A percentile compares a stretch with the other conserved stretches of the same genome.
These are phyloP conservation scores for Glaucidium brasilianum DNA, from an alignment of 2,113 vertebrate genomes.

Conservation along the genomic window DNA sequence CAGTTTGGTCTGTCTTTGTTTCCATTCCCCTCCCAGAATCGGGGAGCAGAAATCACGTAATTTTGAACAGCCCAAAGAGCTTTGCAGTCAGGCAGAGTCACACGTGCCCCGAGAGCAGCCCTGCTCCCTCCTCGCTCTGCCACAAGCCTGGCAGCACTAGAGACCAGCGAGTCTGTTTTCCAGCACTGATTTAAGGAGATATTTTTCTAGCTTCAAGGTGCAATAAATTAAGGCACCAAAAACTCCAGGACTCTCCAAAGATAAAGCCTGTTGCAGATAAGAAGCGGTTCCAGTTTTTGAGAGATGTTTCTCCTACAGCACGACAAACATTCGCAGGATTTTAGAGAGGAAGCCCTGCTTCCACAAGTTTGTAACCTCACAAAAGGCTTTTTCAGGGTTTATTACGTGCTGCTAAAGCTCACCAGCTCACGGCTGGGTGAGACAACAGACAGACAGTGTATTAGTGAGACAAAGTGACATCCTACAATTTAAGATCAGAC, in stretches of 20 bases:
- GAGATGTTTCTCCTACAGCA: not conserved
- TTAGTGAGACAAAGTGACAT: not conserved
- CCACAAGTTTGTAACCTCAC: fast-evolving
- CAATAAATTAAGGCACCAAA: constrained; percentile 24
- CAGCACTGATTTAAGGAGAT: not conserved
- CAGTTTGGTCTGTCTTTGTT: not conserved
- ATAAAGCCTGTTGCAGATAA: not conserved
- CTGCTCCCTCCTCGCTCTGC: not conserved
- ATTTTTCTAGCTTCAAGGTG: not conserved
- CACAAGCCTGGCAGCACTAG: not conserved
- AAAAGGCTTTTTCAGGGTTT: not conserved
- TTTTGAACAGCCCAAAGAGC: not conserved
- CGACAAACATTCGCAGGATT: not conserved
- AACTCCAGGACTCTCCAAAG: not conserved
- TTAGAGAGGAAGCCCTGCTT: not conserved
- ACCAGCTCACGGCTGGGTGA: not conserved
- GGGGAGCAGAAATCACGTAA: not conserved
- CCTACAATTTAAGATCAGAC: not conserved
- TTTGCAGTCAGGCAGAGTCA: fast-evolving
- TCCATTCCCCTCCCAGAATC: not conserved
- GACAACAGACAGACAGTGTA: fast-evolving
- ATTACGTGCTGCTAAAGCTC: fast-evolving
- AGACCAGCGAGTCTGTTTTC: not conserved
- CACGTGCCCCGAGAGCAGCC: fast-evolving
- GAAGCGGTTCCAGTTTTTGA: not conserved